Conservation (phyloP, 2,797 vertebrate species). For the Chelonia mydas region DNA sequence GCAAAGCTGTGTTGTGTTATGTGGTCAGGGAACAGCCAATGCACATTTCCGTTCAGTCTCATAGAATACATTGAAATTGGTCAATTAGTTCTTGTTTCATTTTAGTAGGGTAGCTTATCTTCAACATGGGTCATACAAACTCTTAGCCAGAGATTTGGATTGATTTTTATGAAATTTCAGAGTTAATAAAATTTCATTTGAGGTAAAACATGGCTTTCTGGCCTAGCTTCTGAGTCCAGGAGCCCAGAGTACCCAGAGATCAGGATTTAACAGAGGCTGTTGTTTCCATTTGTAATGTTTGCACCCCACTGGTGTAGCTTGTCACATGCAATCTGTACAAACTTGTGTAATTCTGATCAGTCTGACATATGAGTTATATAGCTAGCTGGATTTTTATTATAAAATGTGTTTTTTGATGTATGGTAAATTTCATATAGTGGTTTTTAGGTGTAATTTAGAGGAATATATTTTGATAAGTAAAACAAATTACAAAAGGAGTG, state of each 20-base stretch:
- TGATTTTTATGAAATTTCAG: background rate
- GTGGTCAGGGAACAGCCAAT: background rate
- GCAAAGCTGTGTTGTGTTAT: background rate
- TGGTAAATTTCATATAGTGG: background rate
- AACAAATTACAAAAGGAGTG: conserved; percentile 53
- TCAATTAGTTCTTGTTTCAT: background rate
- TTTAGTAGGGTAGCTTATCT: background rate
- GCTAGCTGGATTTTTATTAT: background rate
- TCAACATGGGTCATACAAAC: background rate
- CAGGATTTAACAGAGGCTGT: background rate
- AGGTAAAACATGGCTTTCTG: conserved; percentile 8
- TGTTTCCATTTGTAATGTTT: background rate
- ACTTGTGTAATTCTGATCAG: background rate
- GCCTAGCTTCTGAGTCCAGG: conserved; percentile 5
- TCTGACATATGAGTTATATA: background rate
- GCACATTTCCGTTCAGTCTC: background rate
- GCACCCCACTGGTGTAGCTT: background rate
- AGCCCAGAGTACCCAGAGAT: background rate
- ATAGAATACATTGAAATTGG: background rate
- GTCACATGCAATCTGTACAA: background rate
- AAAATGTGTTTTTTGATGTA: background rate
- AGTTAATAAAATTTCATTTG: background rate
- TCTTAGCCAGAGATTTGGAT: background rate
- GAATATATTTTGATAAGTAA: background rate
- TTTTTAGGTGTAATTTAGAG: conserved; percentile 26